These are phyloP conservation scores for Burhinus oedicnemus DNA, from an alignment of 2,113 vertebrate genomes.

Conservation along the genomic window DNA sequence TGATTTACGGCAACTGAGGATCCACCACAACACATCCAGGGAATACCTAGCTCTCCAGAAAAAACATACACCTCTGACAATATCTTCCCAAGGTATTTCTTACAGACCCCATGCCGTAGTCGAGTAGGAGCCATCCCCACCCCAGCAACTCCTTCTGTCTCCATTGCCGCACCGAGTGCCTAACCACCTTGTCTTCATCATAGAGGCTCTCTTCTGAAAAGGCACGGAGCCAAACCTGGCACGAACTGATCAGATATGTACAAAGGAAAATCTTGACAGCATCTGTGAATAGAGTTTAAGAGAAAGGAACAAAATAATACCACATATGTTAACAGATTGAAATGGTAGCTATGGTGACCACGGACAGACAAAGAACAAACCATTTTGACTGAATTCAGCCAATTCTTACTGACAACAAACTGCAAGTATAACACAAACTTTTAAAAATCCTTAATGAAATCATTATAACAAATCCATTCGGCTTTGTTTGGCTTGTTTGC, in stretches of 20 bases:
- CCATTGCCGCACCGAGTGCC: neutral
- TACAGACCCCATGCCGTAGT: neutral
- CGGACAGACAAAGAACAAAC: constrained; percentile 62
- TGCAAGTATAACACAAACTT: constrained; percentile 61
- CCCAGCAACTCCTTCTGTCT: neutral
- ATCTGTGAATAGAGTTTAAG: constrained; percentile 65
- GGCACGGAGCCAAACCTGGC: constrained; percentile 16
- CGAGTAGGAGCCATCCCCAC: neutral
- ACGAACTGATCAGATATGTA: neutral
- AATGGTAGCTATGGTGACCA: constrained; percentile 76
- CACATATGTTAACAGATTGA: constrained; percentile 71
- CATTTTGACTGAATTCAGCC: constrained; percentile 56
- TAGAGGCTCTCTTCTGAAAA: neutral
- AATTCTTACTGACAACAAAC: constrained; percentile 54
- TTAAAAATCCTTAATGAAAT: constrained; percentile 45
- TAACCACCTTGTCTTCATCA: neutral
- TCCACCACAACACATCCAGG: neutral
- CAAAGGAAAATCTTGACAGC: constrained; percentile 64
- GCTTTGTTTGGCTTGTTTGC: constrained; percentile 15
- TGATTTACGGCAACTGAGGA: neutral
- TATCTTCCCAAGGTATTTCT: neutral
- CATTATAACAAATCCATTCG: neutral
- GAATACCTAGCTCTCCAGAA: neutral
- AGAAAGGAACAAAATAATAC: constrained; percentile 69
- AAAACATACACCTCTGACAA: neutral